Evolutionary conservation across 2,888 invertebrate species (phyloP), one percentile per base, ranked within the genome.

Genomic region (Lasioglossum zephyrum): DNA sequence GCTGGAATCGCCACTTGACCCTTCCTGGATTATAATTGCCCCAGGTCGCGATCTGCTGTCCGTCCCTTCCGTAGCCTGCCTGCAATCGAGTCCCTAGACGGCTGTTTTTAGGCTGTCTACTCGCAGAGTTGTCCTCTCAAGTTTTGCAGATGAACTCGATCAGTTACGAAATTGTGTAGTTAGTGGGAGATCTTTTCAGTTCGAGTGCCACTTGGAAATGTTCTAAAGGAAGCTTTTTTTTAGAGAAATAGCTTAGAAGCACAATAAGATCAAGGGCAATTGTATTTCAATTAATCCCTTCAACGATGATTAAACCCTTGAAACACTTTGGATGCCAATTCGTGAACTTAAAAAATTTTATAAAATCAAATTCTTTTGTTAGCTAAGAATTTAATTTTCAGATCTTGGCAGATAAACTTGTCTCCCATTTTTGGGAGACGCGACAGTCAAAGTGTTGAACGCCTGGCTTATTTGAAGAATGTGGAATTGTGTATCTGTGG

Each of bases 1-100:
- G 57, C 22, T 76, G 41, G 53, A 72, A 79, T 77, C 72, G 75
- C 73, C 86, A 63, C 82, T 86, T 78, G 82, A 82, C 78, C 82
- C 86, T 72, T 73, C 69, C 70, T 41, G 70, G 63, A 41, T 76
- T 74, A 81, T 86, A 79, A 81, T 81, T 44, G 60, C 72, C 44
- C 66, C 57, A 49, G 47, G 73, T 41, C 69, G 69, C 60, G 31
- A 63, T 78, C 82, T 57, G 39, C 57, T 31, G 49, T 36, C 49
- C 49, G n/a, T 73, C 70, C 44, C 70, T 36, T 41, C 60, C 18
- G 66, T 8, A 31, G 8, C 18, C 70, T 31, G 13, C 11, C 0
- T 72, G 26, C 72, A 41, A 63, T 31, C 31, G 31, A 16, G 16
- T 6, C 31, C 16, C 31, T 2, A 31, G 13, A 63, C 6, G 2